Percentiles rank a stretch among this genome's conserved stretches.
phyloP scores from a whole-genome alignment of 2,797 vertebrate species.

The Limosa lapponica region DNA sequence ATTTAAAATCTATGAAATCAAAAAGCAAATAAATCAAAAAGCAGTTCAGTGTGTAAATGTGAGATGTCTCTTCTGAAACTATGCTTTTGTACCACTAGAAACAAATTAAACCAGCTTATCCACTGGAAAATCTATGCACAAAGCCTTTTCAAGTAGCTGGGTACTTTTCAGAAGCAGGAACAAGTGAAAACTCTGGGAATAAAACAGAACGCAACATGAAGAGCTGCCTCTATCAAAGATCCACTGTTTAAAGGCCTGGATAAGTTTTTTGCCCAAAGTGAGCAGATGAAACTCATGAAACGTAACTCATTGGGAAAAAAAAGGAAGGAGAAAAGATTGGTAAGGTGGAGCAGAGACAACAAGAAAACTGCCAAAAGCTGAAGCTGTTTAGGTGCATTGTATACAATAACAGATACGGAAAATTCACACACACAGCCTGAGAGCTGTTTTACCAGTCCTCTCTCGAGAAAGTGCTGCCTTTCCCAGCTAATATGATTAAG shows the following conservation, averaged over 20 bases:
- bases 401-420: neutral
- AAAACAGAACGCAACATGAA: neutral
- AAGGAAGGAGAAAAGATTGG: neutral
- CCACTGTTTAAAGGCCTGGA: neutral
- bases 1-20: neutral
- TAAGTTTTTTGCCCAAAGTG: neutral
- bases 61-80: neutral
- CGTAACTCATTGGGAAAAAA: neutral
- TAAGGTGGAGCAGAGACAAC: neutral
- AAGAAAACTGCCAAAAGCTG: neutral
- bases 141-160: neutral
- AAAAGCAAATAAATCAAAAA: neutral
- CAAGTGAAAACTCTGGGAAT: neutral
- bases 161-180: neutral
- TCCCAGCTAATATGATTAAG: neutral
- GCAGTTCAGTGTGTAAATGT: neutral
- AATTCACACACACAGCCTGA: rapidly evolving
- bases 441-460: neutral
- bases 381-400: neutral
- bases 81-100: neutral
- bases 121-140: neutral
- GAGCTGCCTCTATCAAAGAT: neutral
- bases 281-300: neutral
- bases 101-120: neutral
- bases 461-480: neutral